Conservation (phyloP, 2,797 vertebrate genomes). For the Falco biarmicus region DNA sequence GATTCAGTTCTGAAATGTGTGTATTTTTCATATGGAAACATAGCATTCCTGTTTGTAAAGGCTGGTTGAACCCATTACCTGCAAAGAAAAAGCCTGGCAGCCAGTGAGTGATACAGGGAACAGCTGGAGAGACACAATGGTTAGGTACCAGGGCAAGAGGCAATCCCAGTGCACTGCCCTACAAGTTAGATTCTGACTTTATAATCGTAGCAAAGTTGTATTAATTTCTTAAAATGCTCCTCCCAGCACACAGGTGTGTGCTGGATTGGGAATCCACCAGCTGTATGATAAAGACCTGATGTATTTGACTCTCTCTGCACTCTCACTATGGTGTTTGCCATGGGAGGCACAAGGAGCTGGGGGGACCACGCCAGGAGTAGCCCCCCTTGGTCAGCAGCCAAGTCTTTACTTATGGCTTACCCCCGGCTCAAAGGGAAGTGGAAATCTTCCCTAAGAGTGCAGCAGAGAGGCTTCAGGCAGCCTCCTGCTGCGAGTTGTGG, state of each 20-base stretch:
- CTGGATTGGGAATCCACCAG: neutral
- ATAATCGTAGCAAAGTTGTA: neutral
- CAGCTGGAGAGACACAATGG: neutral
- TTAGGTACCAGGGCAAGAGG: neutral
- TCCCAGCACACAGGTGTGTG: neutral
- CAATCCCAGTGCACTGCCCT: no score
- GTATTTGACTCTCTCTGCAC: neutral
- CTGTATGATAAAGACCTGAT: neutral
- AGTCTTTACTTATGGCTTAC: neutral
- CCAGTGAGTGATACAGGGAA: neutral
- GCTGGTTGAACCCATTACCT: neutral
- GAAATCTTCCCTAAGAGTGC: neutral
- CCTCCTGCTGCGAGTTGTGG: neutral
- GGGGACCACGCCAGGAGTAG: neutral
- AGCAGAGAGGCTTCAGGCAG: neutral
- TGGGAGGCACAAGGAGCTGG: neutral
- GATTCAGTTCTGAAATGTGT: neutral
- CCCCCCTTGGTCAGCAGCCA: neutral
- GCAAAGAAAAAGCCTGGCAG: neutral
- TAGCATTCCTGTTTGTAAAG: neutral
- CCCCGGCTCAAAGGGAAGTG: accelerated
- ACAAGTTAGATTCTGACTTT: neutral
- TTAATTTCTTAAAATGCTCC: neutral
- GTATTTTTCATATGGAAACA: neutral
- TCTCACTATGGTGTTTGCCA: neutral